Conservation (phyloP, 2,888 invertebrate species). For the Bembecia ichneumoniformis region DNA sequence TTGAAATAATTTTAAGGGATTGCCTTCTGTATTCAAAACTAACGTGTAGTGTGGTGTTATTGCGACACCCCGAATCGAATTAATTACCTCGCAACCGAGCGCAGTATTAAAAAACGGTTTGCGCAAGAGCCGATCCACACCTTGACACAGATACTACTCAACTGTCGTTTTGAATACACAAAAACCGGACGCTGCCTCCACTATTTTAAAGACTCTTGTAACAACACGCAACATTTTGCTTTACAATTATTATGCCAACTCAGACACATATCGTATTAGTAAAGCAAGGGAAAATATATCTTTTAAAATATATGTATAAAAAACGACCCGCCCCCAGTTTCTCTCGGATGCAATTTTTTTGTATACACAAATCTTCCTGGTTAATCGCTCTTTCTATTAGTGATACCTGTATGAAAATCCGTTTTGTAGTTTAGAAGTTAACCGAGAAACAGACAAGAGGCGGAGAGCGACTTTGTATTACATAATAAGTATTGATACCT, state of each 20-base stretch:
- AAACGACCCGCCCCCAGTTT: no score
- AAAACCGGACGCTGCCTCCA: slow-evolving; percentile 68
- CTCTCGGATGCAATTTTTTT: no score
- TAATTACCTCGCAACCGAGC: slow-evolving; percentile 70
- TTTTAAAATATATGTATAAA: no score
- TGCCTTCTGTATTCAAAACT: slow-evolving; percentile 26
- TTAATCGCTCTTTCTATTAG: no score
- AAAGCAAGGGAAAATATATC: no score
- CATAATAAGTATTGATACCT: no score
- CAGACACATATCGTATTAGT: slow-evolving; percentile 1
- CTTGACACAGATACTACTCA: slow-evolving; percentile 67
- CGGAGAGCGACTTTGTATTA: no score
- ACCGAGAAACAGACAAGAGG: no score
- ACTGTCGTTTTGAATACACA: slow-evolving; percentile 72
- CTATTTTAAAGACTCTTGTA: slow-evolving; percentile 31
- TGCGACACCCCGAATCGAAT: slow-evolving; percentile 69
- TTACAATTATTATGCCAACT: not conserved
- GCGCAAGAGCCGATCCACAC: slow-evolving; percentile 69
- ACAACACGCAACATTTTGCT: slow-evolving; percentile 1
- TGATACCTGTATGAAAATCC: no score
- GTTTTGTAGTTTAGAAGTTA: no score
- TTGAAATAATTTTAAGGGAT: no score
- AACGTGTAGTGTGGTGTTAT: slow-evolving; percentile 48
- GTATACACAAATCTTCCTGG: no score
- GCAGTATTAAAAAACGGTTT: slow-evolving; percentile 67